These are phyloP conservation scores for Calidris pugnax DNA, from an alignment of 2,113 vertebrate genomes.

Conservation along the genomic window DNA sequence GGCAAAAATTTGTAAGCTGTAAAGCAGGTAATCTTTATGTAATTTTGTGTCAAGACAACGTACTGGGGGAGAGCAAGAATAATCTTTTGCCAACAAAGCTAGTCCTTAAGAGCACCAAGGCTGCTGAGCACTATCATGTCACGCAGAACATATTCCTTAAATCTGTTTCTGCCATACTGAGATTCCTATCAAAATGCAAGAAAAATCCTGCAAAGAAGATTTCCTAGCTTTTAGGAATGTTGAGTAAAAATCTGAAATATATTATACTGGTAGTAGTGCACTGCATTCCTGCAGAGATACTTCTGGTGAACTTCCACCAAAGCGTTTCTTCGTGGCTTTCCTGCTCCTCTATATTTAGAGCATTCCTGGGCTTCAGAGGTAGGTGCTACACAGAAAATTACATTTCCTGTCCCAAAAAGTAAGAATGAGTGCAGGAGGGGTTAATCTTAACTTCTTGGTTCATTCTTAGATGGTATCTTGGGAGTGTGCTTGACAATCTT, in stretches of 20 bases:
- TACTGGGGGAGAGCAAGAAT: not conserved
- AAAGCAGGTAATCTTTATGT: not conserved
- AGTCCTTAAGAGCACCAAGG: not conserved
- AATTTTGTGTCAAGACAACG: not conserved
- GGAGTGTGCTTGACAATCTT: conserved; percentile 23
- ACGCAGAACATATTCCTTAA: not conserved
- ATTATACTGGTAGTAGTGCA: too few species aligned
- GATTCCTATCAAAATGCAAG: not conserved
- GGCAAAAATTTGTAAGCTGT: not conserved
- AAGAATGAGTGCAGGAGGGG: not conserved
- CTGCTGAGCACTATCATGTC: not conserved
- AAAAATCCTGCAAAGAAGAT: not conserved
- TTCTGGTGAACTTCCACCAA: not conserved
- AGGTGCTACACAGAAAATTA: not conserved
- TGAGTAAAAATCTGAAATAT: not conserved
- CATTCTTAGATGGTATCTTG: conserved; percentile 34
- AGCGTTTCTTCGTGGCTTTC: not conserved
- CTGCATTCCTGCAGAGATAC: not conserved
- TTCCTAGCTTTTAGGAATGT: not conserved
- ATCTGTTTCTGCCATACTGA: not conserved
- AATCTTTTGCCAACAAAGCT: not conserved
- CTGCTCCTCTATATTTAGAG: not conserved
- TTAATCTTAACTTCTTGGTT: conserved; percentile 36
- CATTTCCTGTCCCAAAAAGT: not conserved
- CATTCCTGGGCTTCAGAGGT: not conserved